A percentile compares a stretch with the other conserved stretches of the same genome.
These are phyloP conservation scores for Meandrusa payeni DNA, from an alignment of 2,888 invertebrate species.

Conservation along the genomic window DNA sequence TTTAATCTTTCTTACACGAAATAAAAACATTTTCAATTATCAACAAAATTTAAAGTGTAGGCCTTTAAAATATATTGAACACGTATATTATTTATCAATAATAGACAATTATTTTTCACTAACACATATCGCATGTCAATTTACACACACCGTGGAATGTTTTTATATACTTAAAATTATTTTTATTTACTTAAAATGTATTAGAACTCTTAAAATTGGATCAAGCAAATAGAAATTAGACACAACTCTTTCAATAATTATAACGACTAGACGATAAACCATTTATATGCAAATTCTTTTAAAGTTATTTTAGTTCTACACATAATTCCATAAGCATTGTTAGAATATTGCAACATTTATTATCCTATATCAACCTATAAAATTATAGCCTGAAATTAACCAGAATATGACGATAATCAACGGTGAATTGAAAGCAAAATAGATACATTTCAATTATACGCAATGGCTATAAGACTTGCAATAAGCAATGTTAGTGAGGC, in stretches of 20 bases:
- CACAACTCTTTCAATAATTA: background rate
- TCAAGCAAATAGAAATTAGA: background rate
- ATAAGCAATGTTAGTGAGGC: conserved; percentile 37
- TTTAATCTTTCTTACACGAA: conserved; percentile 33
- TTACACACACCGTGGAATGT: conserved; percentile 41
- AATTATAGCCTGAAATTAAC: conserved; percentile 1
- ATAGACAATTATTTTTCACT: conserved; percentile 48
- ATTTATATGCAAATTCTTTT: background rate
- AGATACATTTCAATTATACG: conserved; percentile 11
- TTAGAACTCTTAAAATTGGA: background rate
- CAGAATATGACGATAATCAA: conserved; percentile 1
- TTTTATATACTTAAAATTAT: conserved; percentile 9
- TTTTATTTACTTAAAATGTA: background rate
- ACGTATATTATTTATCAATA: conserved; percentile 48
- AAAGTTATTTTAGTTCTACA: conserved; percentile 1
- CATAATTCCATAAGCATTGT: conserved; percentile 4
- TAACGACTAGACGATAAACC: conserved; percentile 20
- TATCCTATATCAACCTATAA: background rate
- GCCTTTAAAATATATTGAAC: conserved; percentile 37
- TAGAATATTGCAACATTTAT: conserved; percentile 4
- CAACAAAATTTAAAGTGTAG: conserved; percentile 16
- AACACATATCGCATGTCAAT: conserved; percentile 42
- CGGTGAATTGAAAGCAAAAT: too few species aligned
- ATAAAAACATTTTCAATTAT: conserved; percentile 27
- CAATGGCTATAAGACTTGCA: conserved; percentile 27